Evolutionary conservation across 2,888 invertebrate genomes (phyloP).

Genomic region (Phlogophora meticulosa): DNA sequence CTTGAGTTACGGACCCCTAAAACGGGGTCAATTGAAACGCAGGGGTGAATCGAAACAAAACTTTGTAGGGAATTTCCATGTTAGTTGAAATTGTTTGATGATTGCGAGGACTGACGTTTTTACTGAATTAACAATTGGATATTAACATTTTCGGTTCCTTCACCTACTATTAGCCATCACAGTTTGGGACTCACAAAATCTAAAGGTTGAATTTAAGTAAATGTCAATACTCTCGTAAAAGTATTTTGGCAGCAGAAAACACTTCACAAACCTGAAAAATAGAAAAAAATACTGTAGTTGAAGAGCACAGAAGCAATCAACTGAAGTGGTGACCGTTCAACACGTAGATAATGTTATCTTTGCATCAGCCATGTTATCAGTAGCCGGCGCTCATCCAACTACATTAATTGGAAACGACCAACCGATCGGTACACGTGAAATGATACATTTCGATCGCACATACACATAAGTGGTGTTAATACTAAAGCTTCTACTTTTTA

Average conservation of each 20-base stretch:
- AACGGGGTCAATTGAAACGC: too few species aligned
- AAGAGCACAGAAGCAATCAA: slow-evolving; percentile 41
- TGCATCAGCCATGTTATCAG: slow-evolving; percentile 23
- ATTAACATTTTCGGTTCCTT: too few species aligned
- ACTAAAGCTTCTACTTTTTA: background rate
- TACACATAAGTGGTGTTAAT: background rate
- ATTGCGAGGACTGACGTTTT: too few species aligned
- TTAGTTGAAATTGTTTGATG: too few species aligned
- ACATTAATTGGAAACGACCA: slow-evolving; percentile 24
- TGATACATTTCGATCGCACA: slow-evolving; percentile 2
- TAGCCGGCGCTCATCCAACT: slow-evolving; percentile 6
- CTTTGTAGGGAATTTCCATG: too few species aligned
- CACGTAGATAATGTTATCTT: slow-evolving; percentile 40
- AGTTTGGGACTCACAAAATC: too few species aligned
- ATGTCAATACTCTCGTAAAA: too few species aligned
- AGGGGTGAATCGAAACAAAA: too few species aligned
- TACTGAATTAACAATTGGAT: too few species aligned
- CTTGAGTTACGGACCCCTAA: too few species aligned
- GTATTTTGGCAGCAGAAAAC: background rate
- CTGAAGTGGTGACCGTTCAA: slow-evolving; percentile 35
- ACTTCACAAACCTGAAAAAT: background rate
- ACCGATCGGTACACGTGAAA: background rate
- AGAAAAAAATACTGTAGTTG: background rate
- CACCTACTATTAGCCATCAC: too few species aligned
- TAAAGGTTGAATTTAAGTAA: too few species aligned